Percentiles rank a stretch among this genome's conserved stretches.
Conservation (phyloP, 2,888 invertebrate genomes). For the Cosmia trapezina region DNA sequence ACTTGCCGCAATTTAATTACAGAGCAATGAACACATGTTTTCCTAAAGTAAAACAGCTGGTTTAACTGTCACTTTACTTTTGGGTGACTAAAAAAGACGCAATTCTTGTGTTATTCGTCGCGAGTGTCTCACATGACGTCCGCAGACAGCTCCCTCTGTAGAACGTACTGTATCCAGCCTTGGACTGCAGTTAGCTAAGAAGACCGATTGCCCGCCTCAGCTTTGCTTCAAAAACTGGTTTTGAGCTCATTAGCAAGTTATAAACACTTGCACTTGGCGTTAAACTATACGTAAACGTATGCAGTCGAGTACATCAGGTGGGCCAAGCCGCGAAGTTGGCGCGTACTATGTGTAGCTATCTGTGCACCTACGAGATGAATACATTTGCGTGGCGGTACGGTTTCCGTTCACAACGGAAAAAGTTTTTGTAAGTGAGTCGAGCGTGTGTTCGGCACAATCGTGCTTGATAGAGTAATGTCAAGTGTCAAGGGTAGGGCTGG, state of each 20-base stretch:
- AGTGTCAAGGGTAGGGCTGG: slow-evolving; percentile 75
- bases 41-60: slow-evolving; percentile 27
- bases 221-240: slow-evolving; percentile 50
- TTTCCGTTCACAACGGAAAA: slow-evolving; percentile 62
- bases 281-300: slow-evolving; percentile 49
- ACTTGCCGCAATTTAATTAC: slow-evolving; percentile 10
- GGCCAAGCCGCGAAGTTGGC: slow-evolving; percentile 44
- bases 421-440: slow-evolving; percentile 52
- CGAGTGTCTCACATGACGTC: background rate
- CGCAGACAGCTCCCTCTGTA: slow-evolving; percentile 16
- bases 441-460: slow-evolving; percentile 61
- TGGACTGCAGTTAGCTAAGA: slow-evolving; percentile 33
- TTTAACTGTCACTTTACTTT: slow-evolving; percentile 27
- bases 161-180: slow-evolving; percentile 30
- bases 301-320: slow-evolving; percentile 48
- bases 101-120: background rate
- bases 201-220: slow-evolving; percentile 52
- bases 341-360: slow-evolving; percentile 26
- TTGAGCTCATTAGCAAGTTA: slow-evolving; percentile 58
- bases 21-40: slow-evolving; percentile 7
- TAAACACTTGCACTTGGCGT: slow-evolving; percentile 58
- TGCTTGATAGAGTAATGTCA: slow-evolving; percentile 74
- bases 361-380: slow-evolving; percentile 48
- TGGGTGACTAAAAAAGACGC: background rate
- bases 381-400: slow-evolving; percentile 62